Evolutionary conservation across 2,113 vertebrate species (phyloP), one percentile per base, ranked within the genome.

Genomic region (Chascanopsetta lugubris): DNA sequence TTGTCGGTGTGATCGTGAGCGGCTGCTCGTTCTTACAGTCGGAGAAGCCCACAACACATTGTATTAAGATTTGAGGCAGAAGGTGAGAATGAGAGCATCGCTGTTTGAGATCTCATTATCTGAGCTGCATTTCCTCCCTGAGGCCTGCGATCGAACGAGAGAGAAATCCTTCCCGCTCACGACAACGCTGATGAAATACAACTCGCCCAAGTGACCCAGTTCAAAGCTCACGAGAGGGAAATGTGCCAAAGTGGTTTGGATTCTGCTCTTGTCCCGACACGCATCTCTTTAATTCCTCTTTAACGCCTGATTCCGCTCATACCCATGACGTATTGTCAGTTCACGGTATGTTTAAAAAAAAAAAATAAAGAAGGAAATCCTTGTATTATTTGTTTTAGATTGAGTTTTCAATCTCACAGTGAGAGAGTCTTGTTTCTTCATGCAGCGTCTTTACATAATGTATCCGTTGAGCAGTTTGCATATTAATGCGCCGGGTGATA

Each of bases 101-200:
- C 40, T 51, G 65, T 62, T 66, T 58, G 53, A 82, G 49, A 73
- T 62, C 43, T 67, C 54, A 64, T 75, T 78, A 73, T 80, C 65
- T 72, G 8, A 61, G 54, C 50, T 38, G 58, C 45, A 75, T 75
- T 75, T 70, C 64, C 77, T 67, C 32, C 24, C 67, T n/a, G 22
- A 67, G 54, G 51, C 45, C 38, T 1, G 8, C 24, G 64, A 18
- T 48, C 13, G 75, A 75, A 77, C 15, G 30, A 54, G 46, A 59
- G 58, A 66, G 25, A 79, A 71, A 74, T 59, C 51, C 32, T 53
- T 38, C 36, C 26, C 38, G 13, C 12, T 43, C 24, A 68, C 3
- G 4, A 17, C 18, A 25, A 43, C 7, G 29, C 7, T 30, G 10
- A 45, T 34, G 54, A 77, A 40, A 61, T 60, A 79, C 68, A 49